phyloP scores from a whole-genome alignment of 2,888 invertebrate genomes.

The Athetis lepigone region DNA sequence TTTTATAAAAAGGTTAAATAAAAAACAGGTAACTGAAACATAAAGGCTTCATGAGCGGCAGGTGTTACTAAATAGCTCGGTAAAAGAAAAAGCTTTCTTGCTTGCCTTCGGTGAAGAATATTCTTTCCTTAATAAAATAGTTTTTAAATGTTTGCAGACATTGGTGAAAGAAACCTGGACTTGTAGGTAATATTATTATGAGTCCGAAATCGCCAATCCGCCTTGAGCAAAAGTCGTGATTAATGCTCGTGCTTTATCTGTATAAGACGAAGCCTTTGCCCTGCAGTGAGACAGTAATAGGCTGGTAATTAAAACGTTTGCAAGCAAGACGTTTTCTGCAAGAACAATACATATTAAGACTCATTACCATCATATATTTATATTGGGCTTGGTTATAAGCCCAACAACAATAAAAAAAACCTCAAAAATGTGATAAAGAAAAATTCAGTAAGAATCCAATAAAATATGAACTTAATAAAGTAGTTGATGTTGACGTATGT shows the following conservation, averaged over 20 bases:
- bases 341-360: too few species aligned
- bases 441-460: constrained; percentile 29
- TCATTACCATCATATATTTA: too few species aligned
- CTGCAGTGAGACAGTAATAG: too few species aligned
- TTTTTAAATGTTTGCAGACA: neutral
- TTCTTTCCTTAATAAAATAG: neutral
- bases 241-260: too few species aligned
- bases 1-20: constrained; percentile 19
- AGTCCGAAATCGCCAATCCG: too few species aligned
- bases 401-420: neutral
- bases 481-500: constrained; percentile 37
- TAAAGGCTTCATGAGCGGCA: constrained; percentile 22
- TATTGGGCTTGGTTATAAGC: too few species aligned
- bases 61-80: constrained; percentile 31
- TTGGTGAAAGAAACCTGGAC: too few species aligned
- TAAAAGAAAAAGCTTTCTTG: constrained; percentile 13
- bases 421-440: neutral
- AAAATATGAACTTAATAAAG: constrained; percentile 37
- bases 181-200: too few species aligned
- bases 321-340: too few species aligned
- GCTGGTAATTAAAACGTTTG: too few species aligned
- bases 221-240: too few species aligned
- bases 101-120: constrained; percentile 9
- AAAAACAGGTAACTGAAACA: constrained; percentile 28
- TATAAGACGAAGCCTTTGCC: too few species aligned